Base-by-base conservation (phyloP, 2,797 vertebrate genomes). In the Podarcis lilfordi region DNA sequence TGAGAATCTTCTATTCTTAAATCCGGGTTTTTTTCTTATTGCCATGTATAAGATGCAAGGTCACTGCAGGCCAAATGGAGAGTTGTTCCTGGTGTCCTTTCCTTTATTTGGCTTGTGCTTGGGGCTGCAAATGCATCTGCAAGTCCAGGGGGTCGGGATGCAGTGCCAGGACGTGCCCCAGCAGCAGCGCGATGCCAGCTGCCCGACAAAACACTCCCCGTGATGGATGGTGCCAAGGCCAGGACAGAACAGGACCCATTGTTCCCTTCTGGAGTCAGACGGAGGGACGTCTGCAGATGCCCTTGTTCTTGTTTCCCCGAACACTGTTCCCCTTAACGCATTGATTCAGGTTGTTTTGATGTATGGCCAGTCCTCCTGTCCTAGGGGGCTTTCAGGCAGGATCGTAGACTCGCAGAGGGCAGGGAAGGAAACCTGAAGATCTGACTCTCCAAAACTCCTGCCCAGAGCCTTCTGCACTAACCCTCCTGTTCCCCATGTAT, bases 151-250 rank as follows among this genome's bases (percentile, higher is more conserved):
- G 17, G 66, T 23, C 19, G 13, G 35, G 27, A 68, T 17, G 45
- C 8, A 32, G 75, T 88, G 87, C 81, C 74, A 71, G 64, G 64
- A 71, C 2, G 45, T 79, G 81, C 64, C 75, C 27, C 64, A 27
- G 32, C 11, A 25, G 25, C 32, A 71, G 35, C 1, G 17, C 29
- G 21, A 23, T 88, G 66, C 82, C 87, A 88, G 87, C 75, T 88
- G 87, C 75, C 81, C 50, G 37, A 79, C 64, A 84, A 86, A 88
- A 84, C 72, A n/a, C 45, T 72, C 77, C 75, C 87, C 71, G 66
- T 88, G 72, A 66, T 72, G 82, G 66, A 84, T 77, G 74, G 80
- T 55, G 17, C 25, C 2, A 35, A 79, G 66, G 81, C 64, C 75
- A 59, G 80, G 45, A 59, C 45, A 78, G 35, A 88, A 84, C 64